A percentile compares a stretch with the other conserved stretches of the same genome.
These are phyloP conservation scores for Bradypodion pumilum DNA, from an alignment of 2,797 vertebrate genomes.

Conservation along the genomic window DNA sequence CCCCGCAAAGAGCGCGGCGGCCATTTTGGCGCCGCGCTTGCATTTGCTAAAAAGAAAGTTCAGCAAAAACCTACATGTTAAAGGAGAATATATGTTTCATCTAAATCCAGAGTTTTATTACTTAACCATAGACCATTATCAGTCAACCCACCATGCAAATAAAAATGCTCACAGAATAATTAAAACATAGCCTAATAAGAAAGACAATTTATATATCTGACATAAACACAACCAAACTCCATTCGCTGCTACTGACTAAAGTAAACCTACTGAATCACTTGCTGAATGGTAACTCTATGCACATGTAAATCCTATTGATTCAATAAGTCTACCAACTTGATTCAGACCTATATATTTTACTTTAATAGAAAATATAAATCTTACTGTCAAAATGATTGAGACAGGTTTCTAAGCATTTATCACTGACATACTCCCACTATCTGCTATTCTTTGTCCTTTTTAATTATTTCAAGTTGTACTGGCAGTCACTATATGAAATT, in stretches of 20 bases:
- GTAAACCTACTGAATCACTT: too few species aligned
- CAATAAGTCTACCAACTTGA: too few species aligned
- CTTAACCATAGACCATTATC: background rate
- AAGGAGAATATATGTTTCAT: conserved; percentile 9
- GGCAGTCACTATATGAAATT: background rate
- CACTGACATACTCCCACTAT: background rate
- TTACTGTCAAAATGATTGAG: background rate
- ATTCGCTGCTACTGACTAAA: too few species aligned
- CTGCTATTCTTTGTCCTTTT: background rate
- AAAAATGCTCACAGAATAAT: background rate
- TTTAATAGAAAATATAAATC: background rate
- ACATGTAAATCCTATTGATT: too few species aligned
- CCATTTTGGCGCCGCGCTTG: too few species aligned
- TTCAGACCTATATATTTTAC: background rate
- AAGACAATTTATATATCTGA: background rate
- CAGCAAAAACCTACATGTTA: conserved; percentile 45
- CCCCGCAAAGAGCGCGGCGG: too few species aligned
- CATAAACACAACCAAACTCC: background rate
- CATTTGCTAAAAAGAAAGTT: conserved; percentile 43
- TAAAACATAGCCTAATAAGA: background rate
- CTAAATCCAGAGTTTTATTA: background rate
- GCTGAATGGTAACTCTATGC: too few species aligned
- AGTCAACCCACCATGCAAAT: background rate
- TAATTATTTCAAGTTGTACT: background rate
- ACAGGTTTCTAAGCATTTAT: background rate